A percentile compares a stretch with the other conserved stretches of the same genome.
Evolutionary conservation across 2,888 invertebrate genomes (phyloP).

Genomic region (Ecdyonurus torrentis): DNA sequence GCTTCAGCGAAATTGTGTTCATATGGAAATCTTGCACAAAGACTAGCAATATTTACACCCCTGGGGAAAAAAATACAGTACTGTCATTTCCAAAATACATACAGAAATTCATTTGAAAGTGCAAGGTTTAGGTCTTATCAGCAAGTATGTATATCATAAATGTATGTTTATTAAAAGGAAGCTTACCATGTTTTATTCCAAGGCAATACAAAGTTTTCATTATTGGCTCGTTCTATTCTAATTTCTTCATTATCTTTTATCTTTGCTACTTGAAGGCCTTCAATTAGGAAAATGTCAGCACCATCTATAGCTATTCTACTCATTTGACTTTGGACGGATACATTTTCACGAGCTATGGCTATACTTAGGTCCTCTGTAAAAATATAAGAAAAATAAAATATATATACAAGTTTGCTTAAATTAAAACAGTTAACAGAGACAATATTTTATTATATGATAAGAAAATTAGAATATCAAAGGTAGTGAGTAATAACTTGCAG

Average conservation of each 20-base stretch:
- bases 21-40: slow-evolving; percentile 65
- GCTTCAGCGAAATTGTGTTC: slow-evolving; percentile 77
- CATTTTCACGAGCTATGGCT: not conserved
- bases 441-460: too few relatives aligned
- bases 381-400: too few relatives aligned
- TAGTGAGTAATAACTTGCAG: too few relatives aligned
- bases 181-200: slow-evolving; percentile 57
- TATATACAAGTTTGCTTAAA: too few relatives aligned
- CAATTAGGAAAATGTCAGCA: slow-evolving; percentile 52
- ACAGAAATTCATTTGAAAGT: not conserved
- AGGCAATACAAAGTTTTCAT: slow-evolving; percentile 47
- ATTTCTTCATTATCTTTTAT: slow-evolving; percentile 44
- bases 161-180: too few relatives aligned
- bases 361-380: not conserved
- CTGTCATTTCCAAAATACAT: not conserved
- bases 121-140: too few relatives aligned
- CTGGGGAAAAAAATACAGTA: slow-evolving; percentile 20
- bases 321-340: not conserved
- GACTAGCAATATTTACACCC: slow-evolving; percentile 41
- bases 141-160: too few relatives aligned
- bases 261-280: slow-evolving; percentile 45
- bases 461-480: too few relatives aligned
- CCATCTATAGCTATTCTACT: slow-evolving; percentile 42
- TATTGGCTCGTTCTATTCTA: slow-evolving; percentile 52
- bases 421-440: too few relatives aligned